Percentiles rank a stretch among this genome's conserved stretches.
These are phyloP conservation scores for Beaufortia kweichowensis DNA, from an alignment of 2,113 vertebrate genomes.

Conservation along the genomic window DNA sequence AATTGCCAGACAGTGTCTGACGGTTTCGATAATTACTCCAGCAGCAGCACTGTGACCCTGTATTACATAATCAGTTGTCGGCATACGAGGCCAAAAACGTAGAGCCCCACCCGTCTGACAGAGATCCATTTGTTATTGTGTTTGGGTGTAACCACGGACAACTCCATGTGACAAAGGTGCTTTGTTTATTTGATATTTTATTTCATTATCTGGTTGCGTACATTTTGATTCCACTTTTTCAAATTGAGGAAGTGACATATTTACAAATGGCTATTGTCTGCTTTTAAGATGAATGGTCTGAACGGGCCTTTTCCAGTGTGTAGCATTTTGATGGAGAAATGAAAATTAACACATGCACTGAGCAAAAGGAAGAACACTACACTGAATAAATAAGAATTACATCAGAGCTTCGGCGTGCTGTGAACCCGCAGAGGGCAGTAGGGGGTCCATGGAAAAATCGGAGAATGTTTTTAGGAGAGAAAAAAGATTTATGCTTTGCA, in stretches of 20 bases:
- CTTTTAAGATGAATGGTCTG: neutral
- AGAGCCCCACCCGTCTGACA: constrained; percentile 36
- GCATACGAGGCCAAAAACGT: constrained; percentile 32
- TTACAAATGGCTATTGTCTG: constrained; percentile 12
- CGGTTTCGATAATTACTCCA: constrained; percentile 4
- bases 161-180: constrained; percentile 24
- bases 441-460: too few relatives aligned
- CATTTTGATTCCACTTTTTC: neutral
- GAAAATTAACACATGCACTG: neutral
- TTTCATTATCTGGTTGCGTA: constrained; percentile 8
- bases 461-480: too few relatives aligned
- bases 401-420: neutral
- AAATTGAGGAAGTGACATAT: constrained; percentile 17
- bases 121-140: constrained; percentile 36
- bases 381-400: neutral
- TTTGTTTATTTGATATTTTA: neutral
- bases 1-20: neutral
- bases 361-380: neutral
- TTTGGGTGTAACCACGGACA: constrained; percentile 33
- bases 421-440: too few relatives aligned
- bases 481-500: too few relatives aligned
- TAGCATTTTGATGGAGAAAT: neutral
- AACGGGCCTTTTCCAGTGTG: neutral
- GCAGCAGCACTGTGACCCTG: constrained; percentile 15
- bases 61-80: constrained; percentile 39